Evolutionary conservation across 1,140 invertebrate genomes (phyloP), one percentile per base, ranked within the genome.

Genomic region (Galendromus occidentalis): DNA sequence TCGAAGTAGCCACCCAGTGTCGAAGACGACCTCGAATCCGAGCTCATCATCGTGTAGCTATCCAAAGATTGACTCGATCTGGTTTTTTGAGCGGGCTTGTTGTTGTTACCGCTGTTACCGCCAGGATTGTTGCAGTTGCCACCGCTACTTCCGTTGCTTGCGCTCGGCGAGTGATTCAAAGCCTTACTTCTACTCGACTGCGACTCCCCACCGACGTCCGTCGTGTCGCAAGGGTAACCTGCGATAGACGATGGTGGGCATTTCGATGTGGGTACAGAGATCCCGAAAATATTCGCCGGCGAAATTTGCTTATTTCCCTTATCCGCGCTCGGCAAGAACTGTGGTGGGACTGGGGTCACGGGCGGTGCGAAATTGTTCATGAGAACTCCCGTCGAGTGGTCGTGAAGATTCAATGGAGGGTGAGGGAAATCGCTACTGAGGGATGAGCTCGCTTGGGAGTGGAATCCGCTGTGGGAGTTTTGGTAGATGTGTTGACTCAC

Each of bases 51-150:
- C 4, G 51, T 17, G 22, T 59, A 59, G 51, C 51, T 59, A 9
- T 59, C 51, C 14, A 59, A 33, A 5, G 51, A 59, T 59, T 59
- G 51, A 33, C 51, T 59, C 25, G 51, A 59, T 33, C 51, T 59
- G n/a, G 51, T 59, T 22, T 59, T 59, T 17, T 59, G 51, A 14
- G 51, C 51, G 51, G 51, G 25, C 20, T 59, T 59, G 14, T 25
- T 29, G 14, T 14, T 29, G 14, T 17, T 20, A 25, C 45, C 45
- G 45, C 45, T 25, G 14, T 25, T 29, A 17, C 14, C 17, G 33
- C 25, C 14, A 14, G 25, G 17, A 33, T 22, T 9, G 22, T 22
- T 59, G 25, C 51, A 12, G 14, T 22, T 22, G 22, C 51, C 25
- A 59, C 33, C 51, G 20, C 51, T 22, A 22, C 51, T 33, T 33